phyloP scores from a whole-genome alignment of 2,888 invertebrate genomes.

The Ligdia adustata region DNA sequence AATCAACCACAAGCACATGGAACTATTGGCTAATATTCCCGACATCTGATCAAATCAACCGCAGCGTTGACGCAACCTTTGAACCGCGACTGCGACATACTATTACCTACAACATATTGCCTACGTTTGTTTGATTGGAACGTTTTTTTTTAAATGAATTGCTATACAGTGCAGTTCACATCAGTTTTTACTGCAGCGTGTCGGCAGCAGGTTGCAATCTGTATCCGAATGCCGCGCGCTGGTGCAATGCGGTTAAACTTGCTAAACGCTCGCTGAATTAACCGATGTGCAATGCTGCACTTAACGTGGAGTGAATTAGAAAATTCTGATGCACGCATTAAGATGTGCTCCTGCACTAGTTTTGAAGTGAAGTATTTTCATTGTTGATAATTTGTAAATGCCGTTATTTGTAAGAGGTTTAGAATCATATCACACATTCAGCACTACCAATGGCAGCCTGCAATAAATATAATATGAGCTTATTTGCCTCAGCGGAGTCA shows the following conservation, averaged over 20 bases:
- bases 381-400: too few species aligned
- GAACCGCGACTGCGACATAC: background rate
- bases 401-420: too few species aligned
- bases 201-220: constrained; percentile 15
- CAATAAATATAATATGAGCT: too few species aligned
- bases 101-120: too few species aligned
- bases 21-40: background rate
- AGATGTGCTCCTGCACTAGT: too few species aligned
- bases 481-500: too few species aligned
- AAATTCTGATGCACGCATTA: background rate
- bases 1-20: background rate
- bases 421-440: too few species aligned
- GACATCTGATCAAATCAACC: background rate
- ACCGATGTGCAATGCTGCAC: constrained; percentile 2
- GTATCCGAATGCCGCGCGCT: constrained; percentile 29
- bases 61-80: background rate
- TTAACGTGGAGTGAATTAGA: background rate
- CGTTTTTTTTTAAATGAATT: constrained; percentile 6
- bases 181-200: constrained; percentile 30
- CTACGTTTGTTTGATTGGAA: constrained; percentile 2
- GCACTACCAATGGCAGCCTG: too few species aligned
- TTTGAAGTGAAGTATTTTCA: too few species aligned
- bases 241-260: constrained; percentile 8
- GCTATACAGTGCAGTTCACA: constrained; percentile 24
- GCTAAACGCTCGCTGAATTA: constrained; percentile 1